Evolutionary conservation across 2,113 vertebrate genomes (phyloP).

Genomic region (Nothocercus nigrocapillus): DNA sequence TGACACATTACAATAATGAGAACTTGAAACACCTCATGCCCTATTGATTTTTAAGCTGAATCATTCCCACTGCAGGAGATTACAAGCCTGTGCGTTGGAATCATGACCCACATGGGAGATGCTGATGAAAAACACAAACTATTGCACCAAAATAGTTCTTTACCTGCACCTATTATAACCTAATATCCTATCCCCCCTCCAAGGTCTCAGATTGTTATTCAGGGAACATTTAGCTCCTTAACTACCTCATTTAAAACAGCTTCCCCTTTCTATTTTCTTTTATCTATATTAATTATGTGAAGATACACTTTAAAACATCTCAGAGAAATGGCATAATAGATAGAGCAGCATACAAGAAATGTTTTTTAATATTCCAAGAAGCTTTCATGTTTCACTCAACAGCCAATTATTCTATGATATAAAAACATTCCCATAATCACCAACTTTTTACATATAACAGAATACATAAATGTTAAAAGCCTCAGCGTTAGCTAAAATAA

Average conservation of each 20-base stretch:
- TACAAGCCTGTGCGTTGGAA: slow-evolving; percentile 74
- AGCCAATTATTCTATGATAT: slow-evolving; percentile 54
- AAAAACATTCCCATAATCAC: slow-evolving; percentile 58
- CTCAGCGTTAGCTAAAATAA: slow-evolving; percentile 11
- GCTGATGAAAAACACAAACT: slow-evolving; percentile 77
- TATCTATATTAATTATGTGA: slow-evolving; percentile 9
- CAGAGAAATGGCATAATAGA: slow-evolving; percentile 37
- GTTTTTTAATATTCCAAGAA: slow-evolving; percentile 46
- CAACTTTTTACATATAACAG: slow-evolving; percentile 26
- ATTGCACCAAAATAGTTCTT: slow-evolving; percentile 70
- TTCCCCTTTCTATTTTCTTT: slow-evolving; percentile 14
- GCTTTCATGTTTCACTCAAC: slow-evolving; percentile 36
- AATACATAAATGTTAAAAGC: not conserved
- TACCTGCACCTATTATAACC: slow-evolving; percentile 49
- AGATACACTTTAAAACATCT: not conserved
- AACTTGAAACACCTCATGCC: slow-evolving; percentile 83
- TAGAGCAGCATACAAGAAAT: slow-evolving; percentile 27
- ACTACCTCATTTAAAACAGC: not conserved
- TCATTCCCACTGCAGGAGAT: slow-evolving; percentile 81
- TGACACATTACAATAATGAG: slow-evolving; percentile 87
- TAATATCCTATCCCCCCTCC: slow-evolving; percentile 18
- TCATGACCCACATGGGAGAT: slow-evolving; percentile 69
- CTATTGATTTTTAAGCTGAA: slow-evolving; percentile 84
- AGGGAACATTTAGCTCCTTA: not conserved
- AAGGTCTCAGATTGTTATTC: not conserved